phyloP scores from a whole-genome alignment of 2,113 vertebrate species.

The Erinaceus europaeus region DNA sequence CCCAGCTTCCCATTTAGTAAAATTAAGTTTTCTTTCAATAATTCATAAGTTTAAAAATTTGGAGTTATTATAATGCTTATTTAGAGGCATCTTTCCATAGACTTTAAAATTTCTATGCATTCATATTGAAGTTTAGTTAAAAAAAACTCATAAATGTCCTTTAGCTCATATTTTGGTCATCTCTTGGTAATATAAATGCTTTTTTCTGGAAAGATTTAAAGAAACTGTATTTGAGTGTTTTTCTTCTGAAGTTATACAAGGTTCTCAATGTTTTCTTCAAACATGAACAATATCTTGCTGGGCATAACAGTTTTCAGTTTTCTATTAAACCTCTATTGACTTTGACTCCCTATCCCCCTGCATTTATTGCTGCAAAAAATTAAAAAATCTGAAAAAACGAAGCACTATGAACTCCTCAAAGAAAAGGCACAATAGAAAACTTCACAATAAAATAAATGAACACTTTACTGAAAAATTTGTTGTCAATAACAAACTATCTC shows the following conservation, averaged over 20 bases:
- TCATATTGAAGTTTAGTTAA: not conserved
- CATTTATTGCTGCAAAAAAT: not conserved
- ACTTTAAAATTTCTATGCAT: not conserved
- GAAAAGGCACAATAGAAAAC: slow-evolving; percentile 9
- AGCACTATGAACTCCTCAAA: not conserved
- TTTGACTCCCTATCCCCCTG: not conserved
- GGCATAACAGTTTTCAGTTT: not conserved
- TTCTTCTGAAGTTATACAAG: not conserved
- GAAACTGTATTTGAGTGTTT: not conserved
- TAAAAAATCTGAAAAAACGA: not conserved
- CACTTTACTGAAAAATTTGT: not conserved
- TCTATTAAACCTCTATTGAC: slow-evolving; percentile 29
- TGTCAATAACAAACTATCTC: not conserved
- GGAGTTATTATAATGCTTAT: not conserved
- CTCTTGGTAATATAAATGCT: not conserved
- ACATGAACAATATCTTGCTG: not conserved
- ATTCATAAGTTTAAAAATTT: not conserved
- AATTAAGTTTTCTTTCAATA: not conserved
- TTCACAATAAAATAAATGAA: slow-evolving; percentile 11
- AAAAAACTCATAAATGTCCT: not conserved
- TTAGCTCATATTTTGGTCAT: not conserved
- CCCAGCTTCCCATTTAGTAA: not conserved
- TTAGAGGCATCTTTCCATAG: not conserved
- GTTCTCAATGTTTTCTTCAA: not conserved
- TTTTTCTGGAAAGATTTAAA: not conserved